Evolutionary conservation across 1,140 invertebrate species (phyloP).

Genomic region (Mycetomoellerius zeteki): DNA sequence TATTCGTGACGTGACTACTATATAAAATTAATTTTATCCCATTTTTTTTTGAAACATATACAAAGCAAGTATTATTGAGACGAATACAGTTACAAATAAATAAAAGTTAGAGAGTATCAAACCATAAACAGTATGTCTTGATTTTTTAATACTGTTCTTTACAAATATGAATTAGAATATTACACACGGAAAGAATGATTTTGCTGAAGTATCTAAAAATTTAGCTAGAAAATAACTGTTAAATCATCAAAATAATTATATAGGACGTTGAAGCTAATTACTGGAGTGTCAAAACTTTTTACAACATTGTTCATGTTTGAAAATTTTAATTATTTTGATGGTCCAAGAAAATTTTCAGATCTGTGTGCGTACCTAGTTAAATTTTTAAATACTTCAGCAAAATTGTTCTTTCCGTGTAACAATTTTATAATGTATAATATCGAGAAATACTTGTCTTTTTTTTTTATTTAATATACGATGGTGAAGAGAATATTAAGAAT

Average conservation of each 20-base stretch:
- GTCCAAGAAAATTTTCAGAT: too few species aligned
- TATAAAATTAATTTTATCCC: background rate
- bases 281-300: too few species aligned
- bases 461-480: background rate
- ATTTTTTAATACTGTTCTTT: background rate
- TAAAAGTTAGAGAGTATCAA: background rate
- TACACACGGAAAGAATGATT: background rate
- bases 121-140: background rate
- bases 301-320: too few species aligned
- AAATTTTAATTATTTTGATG: too few species aligned
- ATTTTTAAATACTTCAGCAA: too few species aligned
- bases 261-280: too few species aligned
- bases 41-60: background rate
- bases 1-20: background rate
- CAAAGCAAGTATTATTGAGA: background rate
- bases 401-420: too few species aligned
- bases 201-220: too few species aligned
- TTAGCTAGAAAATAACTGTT: too few species aligned
- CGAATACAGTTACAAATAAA: background rate
- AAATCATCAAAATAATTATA: too few species aligned
- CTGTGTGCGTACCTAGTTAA: too few species aligned
- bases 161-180: background rate
- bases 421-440: background rate
- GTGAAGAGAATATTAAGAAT: background rate
- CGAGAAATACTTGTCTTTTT: background rate